Conservation (phyloP, 2,113 vertebrate species). For the Bettongia penicillata region DNA sequence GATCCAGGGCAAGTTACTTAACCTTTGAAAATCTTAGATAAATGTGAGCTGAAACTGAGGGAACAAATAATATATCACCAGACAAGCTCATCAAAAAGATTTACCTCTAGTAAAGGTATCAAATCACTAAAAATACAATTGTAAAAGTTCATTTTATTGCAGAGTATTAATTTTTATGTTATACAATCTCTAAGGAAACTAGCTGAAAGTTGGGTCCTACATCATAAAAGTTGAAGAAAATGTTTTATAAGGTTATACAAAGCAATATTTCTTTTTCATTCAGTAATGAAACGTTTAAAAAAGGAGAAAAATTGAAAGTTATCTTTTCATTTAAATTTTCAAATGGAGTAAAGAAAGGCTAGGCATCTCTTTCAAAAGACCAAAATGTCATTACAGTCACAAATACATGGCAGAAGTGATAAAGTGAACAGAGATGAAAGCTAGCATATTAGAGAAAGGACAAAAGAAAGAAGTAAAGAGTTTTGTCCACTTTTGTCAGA, state of each 20-base stretch:
- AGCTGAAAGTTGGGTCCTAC: not conserved
- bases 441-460: not conserved
- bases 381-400: not conserved
- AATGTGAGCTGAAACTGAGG: not conserved
- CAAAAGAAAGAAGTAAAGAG: not conserved
- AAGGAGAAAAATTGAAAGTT: not conserved
- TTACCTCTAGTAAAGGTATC: not conserved
- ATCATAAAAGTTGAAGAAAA: not conserved
- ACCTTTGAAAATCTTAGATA: not conserved
- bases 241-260: not conserved
- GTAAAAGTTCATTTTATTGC: not conserved
- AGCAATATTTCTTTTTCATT: not conserved
- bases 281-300: not conserved
- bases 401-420: not conserved
- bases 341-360: not conserved
- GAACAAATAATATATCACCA: not conserved
- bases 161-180: not conserved
- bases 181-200: not conserved
- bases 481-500: not conserved
- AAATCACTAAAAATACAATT: not conserved
- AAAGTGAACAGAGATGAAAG: not conserved
- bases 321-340: not conserved
- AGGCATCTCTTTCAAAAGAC: not conserved
- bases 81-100: not conserved
- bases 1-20: not conserved